phyloP scores from a whole-genome alignment of 2,113 vertebrate species.

The Poeciliopsis occidentalis region DNA sequence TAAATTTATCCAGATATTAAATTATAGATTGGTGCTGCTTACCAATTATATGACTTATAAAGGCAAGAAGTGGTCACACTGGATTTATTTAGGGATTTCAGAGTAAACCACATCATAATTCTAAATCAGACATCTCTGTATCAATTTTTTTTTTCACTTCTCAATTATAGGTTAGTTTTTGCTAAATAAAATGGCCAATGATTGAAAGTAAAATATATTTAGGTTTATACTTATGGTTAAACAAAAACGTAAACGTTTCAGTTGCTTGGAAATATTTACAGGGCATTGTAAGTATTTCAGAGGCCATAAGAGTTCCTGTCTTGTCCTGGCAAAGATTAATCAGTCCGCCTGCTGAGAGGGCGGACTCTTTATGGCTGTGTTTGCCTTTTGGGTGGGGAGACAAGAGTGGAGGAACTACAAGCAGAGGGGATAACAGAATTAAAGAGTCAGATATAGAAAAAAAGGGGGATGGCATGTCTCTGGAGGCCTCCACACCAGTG shows the following conservation, averaged over 20 bases:
- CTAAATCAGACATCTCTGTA: background rate
- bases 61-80: background rate
- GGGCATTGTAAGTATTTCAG: conserved; percentile 9
- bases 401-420: conserved; percentile 48
- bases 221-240: background rate
- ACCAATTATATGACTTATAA: background rate
- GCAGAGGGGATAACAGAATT: conserved; percentile 62
- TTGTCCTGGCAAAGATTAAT: conserved; percentile 64
- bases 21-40: background rate
- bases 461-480: conserved; percentile 61
- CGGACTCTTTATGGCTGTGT: conserved; percentile 27
- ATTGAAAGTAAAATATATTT: background rate
- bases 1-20: background rate
- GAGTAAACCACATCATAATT: background rate
- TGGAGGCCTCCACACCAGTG: conserved; percentile 69
- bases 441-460: conserved; percentile 67
- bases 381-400: conserved; percentile 8
- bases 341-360: conserved; percentile 56
- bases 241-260: background rate
- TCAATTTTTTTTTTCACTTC: background rate
- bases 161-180: background rate
- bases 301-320: conserved; percentile 64
- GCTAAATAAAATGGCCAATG: background rate
- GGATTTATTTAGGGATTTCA: background rate
- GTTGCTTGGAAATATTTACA: background rate